These are phyloP conservation scores for Homarus americanus DNA, from an alignment of 1,140 invertebrate species.

Conservation along the genomic window DNA sequence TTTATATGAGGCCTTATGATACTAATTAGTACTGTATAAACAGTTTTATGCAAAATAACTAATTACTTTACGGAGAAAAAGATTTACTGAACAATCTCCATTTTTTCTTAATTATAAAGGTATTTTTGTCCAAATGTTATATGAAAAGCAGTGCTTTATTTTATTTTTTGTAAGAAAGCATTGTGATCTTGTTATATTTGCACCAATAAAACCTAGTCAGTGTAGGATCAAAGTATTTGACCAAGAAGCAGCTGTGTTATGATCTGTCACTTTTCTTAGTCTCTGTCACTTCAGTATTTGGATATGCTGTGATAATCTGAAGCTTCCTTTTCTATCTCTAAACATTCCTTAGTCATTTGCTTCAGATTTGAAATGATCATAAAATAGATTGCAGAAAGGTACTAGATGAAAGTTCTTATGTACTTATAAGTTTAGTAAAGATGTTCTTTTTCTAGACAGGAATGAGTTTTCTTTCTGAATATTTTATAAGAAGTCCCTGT, in stretches of 20 bases:
- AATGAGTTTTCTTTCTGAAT: too few species aligned
- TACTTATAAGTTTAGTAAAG: not conserved
- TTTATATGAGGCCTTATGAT: conserved; percentile 68
- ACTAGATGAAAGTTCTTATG: not conserved
- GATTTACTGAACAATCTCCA: not conserved
- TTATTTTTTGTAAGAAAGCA: not conserved
- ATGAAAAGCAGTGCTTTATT: not conserved
- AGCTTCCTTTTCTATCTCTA: conserved; percentile 20
- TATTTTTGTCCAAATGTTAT: conserved; percentile 35
- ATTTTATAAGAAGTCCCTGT: not conserved
- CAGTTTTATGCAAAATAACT: conserved; percentile 58
- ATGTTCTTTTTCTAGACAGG: not conserved
- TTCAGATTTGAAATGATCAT: not conserved
- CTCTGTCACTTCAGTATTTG: conserved; percentile 20
- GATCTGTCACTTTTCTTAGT: not conserved
- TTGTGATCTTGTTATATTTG: conserved; percentile 32
- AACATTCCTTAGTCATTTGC: conserved; percentile 50
- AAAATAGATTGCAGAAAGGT: not conserved
- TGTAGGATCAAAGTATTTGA: conserved; percentile 33
- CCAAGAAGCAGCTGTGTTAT: not conserved
- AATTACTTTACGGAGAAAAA: conserved; percentile 21
- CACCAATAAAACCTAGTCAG: conserved; percentile 46
- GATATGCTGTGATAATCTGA: conserved; percentile 52
- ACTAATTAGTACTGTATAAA: conserved; percentile 53
- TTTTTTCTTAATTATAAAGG: conserved; percentile 1